Percentiles rank a stretch among this genome's conserved stretches.
Evolutionary conservation across 2,797 vertebrate species (phyloP).

Genomic region (Botia almorhae): DNA sequence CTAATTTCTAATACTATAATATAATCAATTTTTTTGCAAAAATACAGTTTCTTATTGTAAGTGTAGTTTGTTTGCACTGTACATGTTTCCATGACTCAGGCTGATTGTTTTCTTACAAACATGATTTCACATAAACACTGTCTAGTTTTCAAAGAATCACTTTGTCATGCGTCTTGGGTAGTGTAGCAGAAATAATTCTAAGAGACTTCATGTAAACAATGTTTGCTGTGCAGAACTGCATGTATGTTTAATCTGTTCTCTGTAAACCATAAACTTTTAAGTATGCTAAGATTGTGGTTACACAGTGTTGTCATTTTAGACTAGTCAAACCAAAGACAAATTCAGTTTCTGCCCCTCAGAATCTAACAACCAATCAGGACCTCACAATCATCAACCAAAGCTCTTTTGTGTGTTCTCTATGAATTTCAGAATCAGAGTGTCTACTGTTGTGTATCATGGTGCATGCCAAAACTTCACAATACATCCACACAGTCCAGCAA

Average conservation of each 20-base stretch:
- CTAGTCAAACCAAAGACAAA: neutral
- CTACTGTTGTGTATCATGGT: slow-evolving; percentile 1
- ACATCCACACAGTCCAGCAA: slow-evolving; percentile 29
- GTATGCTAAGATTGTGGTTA: neutral
- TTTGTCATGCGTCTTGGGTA: neutral
- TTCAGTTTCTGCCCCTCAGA: neutral
- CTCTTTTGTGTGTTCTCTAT: neutral
- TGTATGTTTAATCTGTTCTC: too few relatives aligned
- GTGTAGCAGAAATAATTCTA: too few relatives aligned
- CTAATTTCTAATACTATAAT: too few relatives aligned
- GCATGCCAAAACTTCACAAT: slow-evolving; percentile 36
- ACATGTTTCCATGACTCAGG: neutral
- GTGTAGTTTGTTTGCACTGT: neutral
- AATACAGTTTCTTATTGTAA: too few relatives aligned
- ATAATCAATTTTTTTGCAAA: too few relatives aligned
- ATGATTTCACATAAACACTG: neutral
- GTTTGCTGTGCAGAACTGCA: too few relatives aligned
- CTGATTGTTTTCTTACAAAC: neutral
- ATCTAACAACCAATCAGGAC: neutral
- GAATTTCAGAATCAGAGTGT: slow-evolving; percentile 5
- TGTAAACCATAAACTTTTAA: too few relatives aligned
- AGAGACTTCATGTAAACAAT: too few relatives aligned
- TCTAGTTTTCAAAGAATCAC: neutral
- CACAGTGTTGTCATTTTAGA: neutral
- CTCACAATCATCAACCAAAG: neutral